Conservation (phyloP, 2,797 vertebrate genomes). For the Cottoperca gobio region DNA sequence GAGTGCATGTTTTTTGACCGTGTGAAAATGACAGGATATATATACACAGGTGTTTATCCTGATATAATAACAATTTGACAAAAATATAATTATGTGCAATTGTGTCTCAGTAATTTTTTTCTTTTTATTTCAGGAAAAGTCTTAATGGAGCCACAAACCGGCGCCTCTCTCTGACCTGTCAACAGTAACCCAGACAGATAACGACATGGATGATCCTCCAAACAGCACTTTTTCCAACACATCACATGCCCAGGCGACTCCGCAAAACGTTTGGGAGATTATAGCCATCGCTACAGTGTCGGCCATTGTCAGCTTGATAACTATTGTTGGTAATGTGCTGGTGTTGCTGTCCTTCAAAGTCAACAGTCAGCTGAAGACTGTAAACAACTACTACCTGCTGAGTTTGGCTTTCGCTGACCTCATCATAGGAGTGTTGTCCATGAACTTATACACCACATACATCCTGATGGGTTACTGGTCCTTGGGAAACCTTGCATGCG, state of each 20-base stretch:
- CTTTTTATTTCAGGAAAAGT: slow-evolving; percentile 69
- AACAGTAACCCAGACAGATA: slow-evolving; percentile 24
- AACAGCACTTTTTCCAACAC: slow-evolving; percentile 86
- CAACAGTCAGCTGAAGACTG: slow-evolving; percentile 98
- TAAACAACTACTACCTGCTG: slow-evolving; percentile 98
- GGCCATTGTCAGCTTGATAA: slow-evolving; percentile 94
- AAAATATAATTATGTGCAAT: no score
- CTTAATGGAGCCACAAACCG: slow-evolving; percentile 59
- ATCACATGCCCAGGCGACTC: slow-evolving; percentile 76
- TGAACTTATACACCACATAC: slow-evolving; percentile 98
- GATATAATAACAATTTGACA: no score
- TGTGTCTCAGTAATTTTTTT: slow-evolving; percentile 25
- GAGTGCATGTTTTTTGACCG: background rate
- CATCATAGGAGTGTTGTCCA: slow-evolving; percentile 96
- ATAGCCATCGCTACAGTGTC: slow-evolving; percentile 94
- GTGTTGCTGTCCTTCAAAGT: slow-evolving; percentile 98
- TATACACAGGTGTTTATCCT: no score
- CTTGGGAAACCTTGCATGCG: slow-evolving; percentile 94
- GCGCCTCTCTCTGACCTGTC: slow-evolving; percentile 35
- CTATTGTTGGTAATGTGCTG: slow-evolving; percentile 94
- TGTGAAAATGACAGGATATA: background rate
- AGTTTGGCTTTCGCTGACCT: slow-evolving; percentile 98
- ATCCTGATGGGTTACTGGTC: slow-evolving; percentile 98
- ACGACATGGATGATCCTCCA: slow-evolving; percentile 86
- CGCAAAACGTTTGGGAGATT: slow-evolving; percentile 91